These are phyloP conservation scores for Microplitis deprimator DNA, from an alignment of 2,888 invertebrate genomes.

Conservation along the genomic window DNA sequence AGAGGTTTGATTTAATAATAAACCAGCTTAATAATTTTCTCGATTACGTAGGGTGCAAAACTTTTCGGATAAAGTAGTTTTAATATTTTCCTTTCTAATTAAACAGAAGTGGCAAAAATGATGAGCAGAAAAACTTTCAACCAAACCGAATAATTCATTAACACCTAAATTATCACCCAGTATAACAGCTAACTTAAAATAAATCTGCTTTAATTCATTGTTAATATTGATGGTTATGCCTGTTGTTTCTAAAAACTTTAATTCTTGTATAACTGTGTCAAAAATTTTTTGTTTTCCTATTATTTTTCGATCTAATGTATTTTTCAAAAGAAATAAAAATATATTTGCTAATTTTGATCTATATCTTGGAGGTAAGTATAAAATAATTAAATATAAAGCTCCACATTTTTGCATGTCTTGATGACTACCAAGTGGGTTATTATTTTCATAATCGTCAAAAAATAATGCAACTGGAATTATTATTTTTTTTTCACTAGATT, in stretches of 20 bases:
- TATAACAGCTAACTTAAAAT: conserved; percentile 47
- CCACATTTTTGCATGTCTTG: neutral
- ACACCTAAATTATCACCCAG: conserved; percentile 49
- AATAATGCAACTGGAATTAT: neutral
- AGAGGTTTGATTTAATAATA: conserved; percentile 31
- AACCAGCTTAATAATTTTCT: conserved; percentile 42
- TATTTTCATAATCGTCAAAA: conserved; percentile 8
- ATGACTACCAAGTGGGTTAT: neutral
- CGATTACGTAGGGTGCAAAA: conserved; percentile 28
- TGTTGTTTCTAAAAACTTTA: conserved; percentile 43
- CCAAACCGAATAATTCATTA: conserved; percentile 47
- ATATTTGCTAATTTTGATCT: neutral
- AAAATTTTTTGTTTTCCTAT: neutral
- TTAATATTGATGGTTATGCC: conserved; percentile 42
- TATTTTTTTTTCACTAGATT: neutral
- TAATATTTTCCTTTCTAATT: conserved; percentile 36
- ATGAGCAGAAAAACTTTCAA: conserved; percentile 46
- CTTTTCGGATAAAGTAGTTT: conserved; percentile 37
- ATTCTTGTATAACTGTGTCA: conserved; percentile 44
- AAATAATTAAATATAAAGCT: neutral
- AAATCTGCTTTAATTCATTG: conserved; percentile 32
- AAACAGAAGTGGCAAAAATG: conserved; percentile 50
- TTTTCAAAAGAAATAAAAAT: neutral
- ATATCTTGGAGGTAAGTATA: neutral
- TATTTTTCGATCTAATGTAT: conserved; percentile 5